Conservation (phyloP, 2,113 vertebrate species). For the Dolichallabes microphthalmus region DNA sequence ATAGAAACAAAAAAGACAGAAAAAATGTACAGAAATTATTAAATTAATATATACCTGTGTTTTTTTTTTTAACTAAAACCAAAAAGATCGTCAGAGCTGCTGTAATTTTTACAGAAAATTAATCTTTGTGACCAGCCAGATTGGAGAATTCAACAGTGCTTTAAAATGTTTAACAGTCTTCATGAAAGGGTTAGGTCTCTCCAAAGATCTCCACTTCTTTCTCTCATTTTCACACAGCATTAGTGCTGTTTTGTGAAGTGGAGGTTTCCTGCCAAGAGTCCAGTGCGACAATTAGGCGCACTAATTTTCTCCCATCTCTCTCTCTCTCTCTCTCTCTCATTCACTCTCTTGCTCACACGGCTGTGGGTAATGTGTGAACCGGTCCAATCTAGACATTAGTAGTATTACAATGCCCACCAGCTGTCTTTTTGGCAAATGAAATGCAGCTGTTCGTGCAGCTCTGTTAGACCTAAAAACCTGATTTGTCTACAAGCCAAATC, state of each 20-base stretch:
- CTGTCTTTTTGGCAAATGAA: constrained; percentile 41
- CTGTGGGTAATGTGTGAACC: constrained; percentile 35
- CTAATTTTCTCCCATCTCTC: background rate
- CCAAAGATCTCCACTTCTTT: background rate
- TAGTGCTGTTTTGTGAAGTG: constrained; percentile 24
- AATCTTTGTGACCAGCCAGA: background rate
- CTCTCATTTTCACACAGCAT: constrained; percentile 6
- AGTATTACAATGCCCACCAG: constrained; percentile 41
- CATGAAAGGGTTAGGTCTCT: background rate
- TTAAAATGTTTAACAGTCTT: background rate
- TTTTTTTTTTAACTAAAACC: background rate
- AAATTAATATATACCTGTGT: background rate
- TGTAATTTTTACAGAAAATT: background rate
- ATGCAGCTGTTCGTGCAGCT: constrained; percentile 47
- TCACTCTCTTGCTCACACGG: constrained; percentile 19
- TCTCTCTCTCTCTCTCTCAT: background rate
- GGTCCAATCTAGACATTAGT: constrained; percentile 38
- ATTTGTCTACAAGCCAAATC: constrained; percentile 18
- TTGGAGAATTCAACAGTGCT: background rate
- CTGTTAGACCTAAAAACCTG: constrained; percentile 16
- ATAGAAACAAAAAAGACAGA: background rate
- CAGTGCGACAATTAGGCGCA: constrained; percentile 39
- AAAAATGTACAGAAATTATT: background rate
- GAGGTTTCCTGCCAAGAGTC: constrained; percentile 36
- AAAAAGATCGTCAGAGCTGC: background rate